These are phyloP conservation scores for Zoanthus sociatus DNA, from an alignment of 92 coral and sea anemone genomes.

Conservation along the genomic window DNA sequence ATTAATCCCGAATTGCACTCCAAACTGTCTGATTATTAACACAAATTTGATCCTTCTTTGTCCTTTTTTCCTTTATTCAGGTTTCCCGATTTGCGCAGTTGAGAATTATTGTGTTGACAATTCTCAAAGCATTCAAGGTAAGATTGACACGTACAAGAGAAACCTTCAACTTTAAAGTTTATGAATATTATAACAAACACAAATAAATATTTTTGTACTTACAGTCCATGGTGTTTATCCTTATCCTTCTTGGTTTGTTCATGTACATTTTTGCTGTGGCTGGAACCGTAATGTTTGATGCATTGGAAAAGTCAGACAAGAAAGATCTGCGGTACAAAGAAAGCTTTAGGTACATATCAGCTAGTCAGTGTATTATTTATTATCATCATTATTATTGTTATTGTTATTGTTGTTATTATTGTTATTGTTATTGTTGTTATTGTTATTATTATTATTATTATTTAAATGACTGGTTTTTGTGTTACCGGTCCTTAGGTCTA, in stretches of 20 bases:
- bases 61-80: conserved; percentile 44
- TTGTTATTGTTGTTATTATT: no score
- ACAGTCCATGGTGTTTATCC: conserved; percentile 98
- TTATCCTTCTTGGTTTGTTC: conserved; percentile 83
- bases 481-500: no score
- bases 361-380: no score
- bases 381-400: no score
- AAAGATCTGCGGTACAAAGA: conserved; percentile 90
- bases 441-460: no score
- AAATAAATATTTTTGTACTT: not conserved
- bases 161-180: not conserved
- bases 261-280: conserved; percentile 99
- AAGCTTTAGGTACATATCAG: conserved; percentile 81
- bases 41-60: no score
- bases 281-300: conserved; percentile 94
- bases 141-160: not conserved
- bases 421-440: no score
- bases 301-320: conserved; percentile 84
- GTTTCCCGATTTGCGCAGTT: conserved; percentile 99
- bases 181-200: no score
- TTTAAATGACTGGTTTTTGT: no score
- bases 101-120: conserved; percentile 95
- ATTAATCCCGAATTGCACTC: no score
- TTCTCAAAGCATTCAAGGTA: conserved; percentile 98
- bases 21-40: no score